Base-by-base conservation (phyloP, 2,888 invertebrate genomes). In the Carabus problematicus region DNA sequence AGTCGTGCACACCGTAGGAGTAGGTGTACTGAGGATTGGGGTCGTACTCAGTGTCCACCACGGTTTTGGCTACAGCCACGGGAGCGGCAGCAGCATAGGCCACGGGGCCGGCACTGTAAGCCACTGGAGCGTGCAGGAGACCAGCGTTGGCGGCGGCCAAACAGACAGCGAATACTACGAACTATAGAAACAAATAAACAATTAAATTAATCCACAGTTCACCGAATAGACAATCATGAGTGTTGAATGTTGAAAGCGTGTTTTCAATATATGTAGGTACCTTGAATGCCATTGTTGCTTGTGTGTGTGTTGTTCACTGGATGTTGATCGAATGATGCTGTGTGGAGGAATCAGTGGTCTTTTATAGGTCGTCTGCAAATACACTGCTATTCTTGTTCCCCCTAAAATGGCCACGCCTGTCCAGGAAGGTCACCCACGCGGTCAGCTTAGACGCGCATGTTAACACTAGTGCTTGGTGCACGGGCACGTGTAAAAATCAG, bases 1-100 rank as follows among this genome's bases (percentile, higher is more conserved):
- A 80, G 73, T 87, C 86, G 74, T 86, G 85, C 8, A 87, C 85
- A 72, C 86, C 85, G 78, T 87, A 87, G 0, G 84, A 83, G 80
- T 83, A 87, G 76, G 82, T 83, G 82, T 86, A 87, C 74, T 86
- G 86, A 0, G 87, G 83, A 62, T 78, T 76, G 29, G 77, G 77
- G 70, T 80, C 79, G 75, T 78, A 79, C 70, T 79, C 78, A 54
- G 78, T 76, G 29, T 76, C 73, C 8, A 77, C 76, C 18, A 75
- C 75, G 9, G 76, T 71, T 55, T 73, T 74, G 39, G 73, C 71
- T 49, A 71, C 70, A 72, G 79, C 77, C 70, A 74, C 70, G 0
- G 84, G 80, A 12, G 84, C 82, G 8, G 73, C 76, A 49, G 70
- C 71, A 18, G 79, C 80, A 40, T 76, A 75, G 8, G 75, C 70